Base-by-base conservation (phyloP, 2,113 vertebrate species). In the Oncorhynchus keta region DNA sequence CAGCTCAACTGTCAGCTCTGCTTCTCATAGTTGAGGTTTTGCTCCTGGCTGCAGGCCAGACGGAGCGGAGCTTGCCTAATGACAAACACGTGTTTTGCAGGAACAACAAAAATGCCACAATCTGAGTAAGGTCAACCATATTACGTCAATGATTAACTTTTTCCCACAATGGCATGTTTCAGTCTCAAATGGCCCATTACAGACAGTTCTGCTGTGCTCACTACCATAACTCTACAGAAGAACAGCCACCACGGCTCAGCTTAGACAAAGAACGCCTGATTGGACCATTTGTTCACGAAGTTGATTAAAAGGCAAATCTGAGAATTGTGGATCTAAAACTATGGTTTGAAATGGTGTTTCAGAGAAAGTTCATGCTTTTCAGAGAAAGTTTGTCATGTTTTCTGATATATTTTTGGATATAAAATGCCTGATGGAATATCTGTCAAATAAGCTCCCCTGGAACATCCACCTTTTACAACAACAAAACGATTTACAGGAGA, bases 141-240 rank as follows among this genome's bases (percentile, higher is more conserved):
- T 82, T 90, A 93, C 79, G 35, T 94, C 93, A 94, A 79, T 91
- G 90, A 91, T 93, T 80, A 95, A 95, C 91, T 94, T 94, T 92
- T 90, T 93, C 92, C 86, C 86, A 93, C 90, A 95, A 89, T 90
- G 84, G 88, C 82, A 88, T 79, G 81, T 90, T 94, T 95, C 87
- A 94, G 89, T 78, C 84, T 89, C 85, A 84, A 87, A 87, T 70
- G 82, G 77, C 82, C 76, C 49, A 75, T 84, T 89, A 86, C 80
- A 75, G 81, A 86, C 80, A 75, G 81, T 85, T 83, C 76, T 68
- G 79, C 79, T 79, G 74, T 72, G 70, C 59, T 75, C 75, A 65
- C 72, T 67, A 78, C 74, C 79, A 70, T 70, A 79, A 81, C 59
- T 77, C 73, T 68, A 62, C 70, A 75, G 74, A 64, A 49, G 68